phyloP scores from a whole-genome alignment of 2,888 invertebrate species.

The Itoplectis maculator region DNA sequence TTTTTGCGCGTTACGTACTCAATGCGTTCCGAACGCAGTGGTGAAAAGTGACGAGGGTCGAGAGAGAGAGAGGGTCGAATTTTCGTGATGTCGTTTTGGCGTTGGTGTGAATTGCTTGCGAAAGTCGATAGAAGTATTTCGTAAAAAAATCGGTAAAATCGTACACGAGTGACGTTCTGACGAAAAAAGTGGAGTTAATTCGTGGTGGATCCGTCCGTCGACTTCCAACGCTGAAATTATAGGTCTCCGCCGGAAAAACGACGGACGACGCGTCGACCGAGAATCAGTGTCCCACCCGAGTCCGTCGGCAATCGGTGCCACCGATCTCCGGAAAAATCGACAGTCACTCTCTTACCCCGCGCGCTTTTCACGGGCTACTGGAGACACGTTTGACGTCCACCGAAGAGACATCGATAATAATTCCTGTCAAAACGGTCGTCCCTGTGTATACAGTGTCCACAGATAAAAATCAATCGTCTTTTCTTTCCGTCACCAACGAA shows the following conservation, averaged over 20 bases:
- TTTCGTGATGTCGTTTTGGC: too few species aligned
- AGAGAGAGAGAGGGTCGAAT: not conserved
- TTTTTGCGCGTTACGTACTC: constrained; percentile 5
- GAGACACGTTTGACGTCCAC: not conserved
- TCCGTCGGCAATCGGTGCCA: constrained; percentile 72
- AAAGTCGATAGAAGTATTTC: too few species aligned
- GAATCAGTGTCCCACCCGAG: constrained; percentile 47
- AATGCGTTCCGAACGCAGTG: not conserved
- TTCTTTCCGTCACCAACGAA: constrained; percentile 19
- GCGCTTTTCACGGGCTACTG: constrained; percentile 24
- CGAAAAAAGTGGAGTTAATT: not conserved
- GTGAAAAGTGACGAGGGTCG: not conserved
- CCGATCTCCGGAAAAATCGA: constrained; percentile 76
- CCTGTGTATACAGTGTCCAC: constrained; percentile 7
- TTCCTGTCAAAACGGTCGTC: constrained; percentile 47
- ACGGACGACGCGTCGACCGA: constrained; percentile 25
- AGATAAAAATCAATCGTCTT: constrained; percentile 47
- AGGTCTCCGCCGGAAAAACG: constrained; percentile 61
- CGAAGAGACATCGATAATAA: constrained; percentile 41
- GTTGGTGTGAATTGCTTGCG: too few species aligned
- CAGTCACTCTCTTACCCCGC: constrained; percentile 68
- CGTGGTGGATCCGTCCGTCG: constrained; percentile 18
- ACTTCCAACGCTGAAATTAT: constrained; percentile 69
- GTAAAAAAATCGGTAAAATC: constrained; percentile 2
- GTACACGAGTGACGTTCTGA: constrained; percentile 4